Evolutionary conservation across 2,113 vertebrate species (phyloP), one percentile per base, ranked within the genome.

Genomic region (Todiramphus chloris): DNA sequence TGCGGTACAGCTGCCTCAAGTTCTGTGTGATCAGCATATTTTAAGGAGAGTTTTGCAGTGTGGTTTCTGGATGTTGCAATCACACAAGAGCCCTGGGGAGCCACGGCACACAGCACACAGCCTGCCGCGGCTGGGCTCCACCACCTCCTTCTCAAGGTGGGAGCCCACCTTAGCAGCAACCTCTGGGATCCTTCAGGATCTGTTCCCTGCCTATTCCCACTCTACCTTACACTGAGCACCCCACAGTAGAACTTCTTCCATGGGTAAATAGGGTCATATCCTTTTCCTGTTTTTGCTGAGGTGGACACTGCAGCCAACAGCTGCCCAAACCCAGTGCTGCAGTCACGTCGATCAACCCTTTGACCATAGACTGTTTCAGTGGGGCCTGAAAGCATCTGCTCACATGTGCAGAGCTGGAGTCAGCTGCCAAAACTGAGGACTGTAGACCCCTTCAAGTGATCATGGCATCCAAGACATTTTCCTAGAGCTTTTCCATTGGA

Each of bases 21-120:
- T 30, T 84, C 77, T 66, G 43, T 84, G 69, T 55, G 80, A 89
- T 64, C 89, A 91, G 89, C 69, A 66, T 58, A 55, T 91, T 78
- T 64, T 56, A 39, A 75, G 50, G 37, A 53, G 51, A 91, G 60
- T 68, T 95, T 72, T 90, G 62, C 81, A 56, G 31, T 2, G 33
- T 21, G 39, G 60, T 17, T 87, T 44, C 56, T 75, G 58, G 39
- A 19, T 48, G 84, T 63, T 74, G 76, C 72, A 74, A 19, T 31
- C 8, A 2, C 72, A 73, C 10, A 2, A 62, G 64, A 50, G 67
- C 67, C 62, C 83, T 37, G 59, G 58, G 87, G 59, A 91, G 13
- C 3, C 24, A 8, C 2, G 1, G 73, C 41, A 69, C 30, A 7
- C 2, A 1, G 73, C 41, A 69, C 30, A 7, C 11, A 20, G 67